A percentile compares a stretch with the other conserved stretches of the same genome.
Conservation (phyloP, 2,888 invertebrate genomes). For the Trachelus tabidus region DNA sequence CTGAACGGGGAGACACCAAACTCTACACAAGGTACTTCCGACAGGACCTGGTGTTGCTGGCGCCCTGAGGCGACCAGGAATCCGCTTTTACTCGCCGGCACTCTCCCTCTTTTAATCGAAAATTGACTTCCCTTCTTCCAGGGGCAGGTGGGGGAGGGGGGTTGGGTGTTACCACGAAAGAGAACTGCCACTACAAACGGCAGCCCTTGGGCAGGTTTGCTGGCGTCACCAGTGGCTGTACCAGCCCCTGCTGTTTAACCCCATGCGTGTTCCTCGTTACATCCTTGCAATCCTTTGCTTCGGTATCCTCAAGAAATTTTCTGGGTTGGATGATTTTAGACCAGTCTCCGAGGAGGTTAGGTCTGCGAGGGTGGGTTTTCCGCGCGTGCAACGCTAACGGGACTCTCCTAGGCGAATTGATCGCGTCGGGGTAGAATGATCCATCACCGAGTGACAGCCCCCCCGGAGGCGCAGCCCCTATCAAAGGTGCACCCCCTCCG, state of each 20-base stretch:
- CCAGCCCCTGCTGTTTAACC: not conserved
- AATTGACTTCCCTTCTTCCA: not conserved
- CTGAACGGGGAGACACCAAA: not conserved
- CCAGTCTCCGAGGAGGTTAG: not conserved
- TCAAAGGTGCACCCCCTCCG: conserved; percentile 47
- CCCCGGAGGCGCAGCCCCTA: conserved; percentile 51
- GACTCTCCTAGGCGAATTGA: conserved; percentile 36
- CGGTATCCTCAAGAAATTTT: not conserved
- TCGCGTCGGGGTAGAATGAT: conserved; percentile 62
- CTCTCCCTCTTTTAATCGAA: not conserved
- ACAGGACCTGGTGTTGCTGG: not conserved
- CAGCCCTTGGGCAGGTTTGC: not conserved
- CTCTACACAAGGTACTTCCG: not conserved
- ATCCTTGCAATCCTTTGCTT: not conserved
- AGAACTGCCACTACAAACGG: not conserved
- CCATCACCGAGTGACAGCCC: conserved; percentile 63
- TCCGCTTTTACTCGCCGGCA: not conserved
- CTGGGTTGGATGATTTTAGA: not conserved
- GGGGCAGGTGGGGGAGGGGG: not conserved
- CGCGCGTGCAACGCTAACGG: not conserved
- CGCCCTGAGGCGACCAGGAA: not conserved
- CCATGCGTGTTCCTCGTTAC: not conserved
- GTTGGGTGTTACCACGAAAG: not conserved
- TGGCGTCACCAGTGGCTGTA: not conserved
- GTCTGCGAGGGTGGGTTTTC: not conserved